Conservation (phyloP, 2,888 invertebrate species). For the Rhynchonema sp. region DNA sequence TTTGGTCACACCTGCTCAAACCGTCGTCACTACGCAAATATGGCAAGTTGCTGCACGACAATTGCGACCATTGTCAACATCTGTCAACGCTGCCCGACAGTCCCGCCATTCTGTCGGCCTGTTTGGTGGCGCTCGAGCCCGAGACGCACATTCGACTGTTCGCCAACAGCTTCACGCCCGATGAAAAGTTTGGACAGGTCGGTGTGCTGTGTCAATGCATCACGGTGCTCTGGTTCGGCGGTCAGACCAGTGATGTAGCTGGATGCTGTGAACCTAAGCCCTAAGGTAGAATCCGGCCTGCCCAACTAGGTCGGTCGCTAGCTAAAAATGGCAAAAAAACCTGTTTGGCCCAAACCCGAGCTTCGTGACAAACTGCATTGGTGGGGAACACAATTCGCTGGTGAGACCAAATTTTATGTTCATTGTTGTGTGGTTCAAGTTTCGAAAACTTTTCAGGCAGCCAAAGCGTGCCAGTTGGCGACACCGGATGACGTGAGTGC, state of each 20-base stretch:
- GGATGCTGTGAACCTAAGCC: too few relatives aligned
- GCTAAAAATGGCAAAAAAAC: background rate
- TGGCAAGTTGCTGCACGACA: constrained; percentile 19
- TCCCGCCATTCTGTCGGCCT: constrained; percentile 88
- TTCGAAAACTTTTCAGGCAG: too few relatives aligned
- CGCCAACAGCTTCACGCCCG: constrained; percentile 3
- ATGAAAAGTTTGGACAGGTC: constrained; percentile 47
- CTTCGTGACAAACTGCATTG: too few relatives aligned
- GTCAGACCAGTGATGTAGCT: too few relatives aligned
- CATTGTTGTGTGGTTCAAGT: too few relatives aligned
- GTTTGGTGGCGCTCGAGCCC: constrained; percentile 81
- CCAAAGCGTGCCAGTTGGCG: too few relatives aligned
- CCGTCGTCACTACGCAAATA: constrained; percentile 12
- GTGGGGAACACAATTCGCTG: too few relatives aligned
- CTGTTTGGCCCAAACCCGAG: too few relatives aligned
- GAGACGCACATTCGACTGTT: background rate
- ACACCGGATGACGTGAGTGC: constrained; percentile 90
- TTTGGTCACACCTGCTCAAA: constrained; percentile 21
- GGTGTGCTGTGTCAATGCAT: constrained; percentile 45
- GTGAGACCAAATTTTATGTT: too few relatives aligned
- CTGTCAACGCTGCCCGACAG: constrained; percentile 55
- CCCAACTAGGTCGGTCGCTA: background rate
- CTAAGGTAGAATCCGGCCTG: too few relatives aligned
- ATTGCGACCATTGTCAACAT: constrained; percentile 67
- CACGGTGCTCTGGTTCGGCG: constrained; percentile 44